Percentiles rank a stretch among this genome's conserved stretches.
Evolutionary conservation across 2,113 vertebrate genomes (phyloP).

Genomic region (Cavia porcellus): DNA sequence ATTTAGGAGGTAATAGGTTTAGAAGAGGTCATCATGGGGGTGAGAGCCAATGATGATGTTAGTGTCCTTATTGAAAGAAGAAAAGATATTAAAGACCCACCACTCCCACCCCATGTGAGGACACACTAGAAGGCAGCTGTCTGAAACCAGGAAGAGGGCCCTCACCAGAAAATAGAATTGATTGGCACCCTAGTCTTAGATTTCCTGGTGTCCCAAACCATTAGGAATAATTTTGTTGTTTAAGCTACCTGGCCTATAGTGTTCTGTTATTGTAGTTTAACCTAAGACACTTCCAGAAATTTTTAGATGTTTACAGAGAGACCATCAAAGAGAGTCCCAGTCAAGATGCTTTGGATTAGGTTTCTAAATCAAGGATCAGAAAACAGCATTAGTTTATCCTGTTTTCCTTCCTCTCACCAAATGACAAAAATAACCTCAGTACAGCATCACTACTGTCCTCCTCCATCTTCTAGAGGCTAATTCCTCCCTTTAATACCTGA

Average conservation of each 20-base stretch:
- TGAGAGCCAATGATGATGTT: background rate
- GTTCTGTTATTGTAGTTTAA: background rate
- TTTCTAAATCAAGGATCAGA: conserved; percentile 17
- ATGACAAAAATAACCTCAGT: background rate
- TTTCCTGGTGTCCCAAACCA: background rate
- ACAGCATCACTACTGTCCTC: background rate
- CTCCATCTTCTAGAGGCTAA: background rate
- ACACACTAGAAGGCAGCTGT: background rate
- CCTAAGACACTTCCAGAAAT: background rate
- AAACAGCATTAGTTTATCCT: background rate
- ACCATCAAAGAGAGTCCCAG: background rate
- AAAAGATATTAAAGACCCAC: background rate
- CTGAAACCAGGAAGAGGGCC: background rate
- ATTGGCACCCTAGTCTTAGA: background rate
- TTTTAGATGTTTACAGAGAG: background rate
- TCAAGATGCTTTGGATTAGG: background rate
- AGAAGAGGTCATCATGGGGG: background rate
- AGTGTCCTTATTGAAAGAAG: background rate
- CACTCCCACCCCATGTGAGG: background rate
- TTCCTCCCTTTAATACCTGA: background rate
- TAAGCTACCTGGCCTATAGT: background rate
- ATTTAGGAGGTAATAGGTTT: background rate
- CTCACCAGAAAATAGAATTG: background rate
- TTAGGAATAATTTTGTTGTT: background rate
- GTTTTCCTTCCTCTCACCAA: background rate